Conservation (phyloP, 1,140 invertebrate species). For the Saccostrea glomerata region DNA sequence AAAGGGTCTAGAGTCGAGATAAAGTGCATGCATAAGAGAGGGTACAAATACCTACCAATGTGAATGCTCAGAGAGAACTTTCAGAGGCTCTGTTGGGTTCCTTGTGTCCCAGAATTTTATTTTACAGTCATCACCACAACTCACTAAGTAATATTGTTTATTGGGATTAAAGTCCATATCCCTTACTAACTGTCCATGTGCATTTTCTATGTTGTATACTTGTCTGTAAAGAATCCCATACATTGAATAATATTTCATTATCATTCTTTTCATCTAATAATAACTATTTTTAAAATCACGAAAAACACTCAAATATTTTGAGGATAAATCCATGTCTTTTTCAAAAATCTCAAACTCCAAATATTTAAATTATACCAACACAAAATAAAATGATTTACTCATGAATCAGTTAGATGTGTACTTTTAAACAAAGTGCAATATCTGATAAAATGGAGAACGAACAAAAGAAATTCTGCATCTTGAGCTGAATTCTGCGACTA, state of each 20-base stretch:
- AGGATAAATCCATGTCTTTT: no score
- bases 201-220: conserved; percentile 90
- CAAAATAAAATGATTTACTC: no score
- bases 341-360: no score
- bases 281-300: no score
- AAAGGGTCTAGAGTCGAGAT: background rate
- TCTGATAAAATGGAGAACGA: no score
- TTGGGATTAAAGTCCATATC: conserved; percentile 98
- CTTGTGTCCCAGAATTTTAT: conserved; percentile 98
- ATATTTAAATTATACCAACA: no score
- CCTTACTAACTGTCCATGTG: conserved; percentile 92
- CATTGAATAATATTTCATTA: background rate
- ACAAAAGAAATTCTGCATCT: no score
- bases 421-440: no score
- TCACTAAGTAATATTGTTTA: conserved; percentile 94
- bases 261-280: background rate
- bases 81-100: conserved; percentile 87
- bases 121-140: conserved; percentile 96
- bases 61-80: conserved; percentile 92
- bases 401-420: no score
- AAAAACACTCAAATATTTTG: no score
- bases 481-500: conserved; percentile 3
- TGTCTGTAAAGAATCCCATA: conserved; percentile 79
- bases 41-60: conserved; percentile 87
- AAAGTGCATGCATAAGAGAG: background rate